Base-by-base conservation (phyloP, 2,113 vertebrate species). In the Genyomyrus donnyi region DNA sequence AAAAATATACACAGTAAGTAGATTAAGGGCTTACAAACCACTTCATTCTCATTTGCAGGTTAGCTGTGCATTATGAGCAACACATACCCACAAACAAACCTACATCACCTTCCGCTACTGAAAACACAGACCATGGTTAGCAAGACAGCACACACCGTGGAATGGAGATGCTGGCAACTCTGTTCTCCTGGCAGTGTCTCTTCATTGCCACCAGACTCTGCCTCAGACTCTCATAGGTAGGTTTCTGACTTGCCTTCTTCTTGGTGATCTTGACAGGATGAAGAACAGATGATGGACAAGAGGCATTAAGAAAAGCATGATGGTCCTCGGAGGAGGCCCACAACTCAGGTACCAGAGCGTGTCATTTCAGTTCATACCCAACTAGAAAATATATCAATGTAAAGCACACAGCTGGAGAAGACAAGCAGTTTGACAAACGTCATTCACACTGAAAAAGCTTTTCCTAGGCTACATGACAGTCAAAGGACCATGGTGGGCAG, bases 191-290 rank as follows among this genome's bases (percentile, higher is more conserved):
- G 89, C 97, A 98, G 87, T 98, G 98, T 21, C 91, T 91, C 93
- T 92, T 99, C 98, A 98, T 98, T 90, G 97, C 96, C 91, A 97
- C 95, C 89, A 99, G 94, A 91, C 98, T 98, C 91, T 91, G 93
- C 42, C 5, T 92, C 90, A 99, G 95, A 77, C 31, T 96, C 48
- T 96, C 95, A 0, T 98, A 98, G 0, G 96, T 98, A 0, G 98
- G 98, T 88, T 98, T 99, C 31, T 99, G 95, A 35, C 93, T 96
- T 87, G 95, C 96, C 84, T 94, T 97, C 92, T 96, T 93, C 96
- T 99, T 99, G 11, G 98, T 98, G 42, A 99, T 96, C 98, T 99
- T 56, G 90, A 62, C 2, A 91, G 88, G 58, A 89, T 3, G 52
- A 21, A 49, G 49, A 87, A 88, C n/a, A 17, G 39, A 85, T 5